Percentiles rank a stretch among this genome's conserved stretches.
These are phyloP conservation scores for Rattus rattus DNA, from an alignment of 2,113 vertebrate species.

Conservation along the genomic window DNA sequence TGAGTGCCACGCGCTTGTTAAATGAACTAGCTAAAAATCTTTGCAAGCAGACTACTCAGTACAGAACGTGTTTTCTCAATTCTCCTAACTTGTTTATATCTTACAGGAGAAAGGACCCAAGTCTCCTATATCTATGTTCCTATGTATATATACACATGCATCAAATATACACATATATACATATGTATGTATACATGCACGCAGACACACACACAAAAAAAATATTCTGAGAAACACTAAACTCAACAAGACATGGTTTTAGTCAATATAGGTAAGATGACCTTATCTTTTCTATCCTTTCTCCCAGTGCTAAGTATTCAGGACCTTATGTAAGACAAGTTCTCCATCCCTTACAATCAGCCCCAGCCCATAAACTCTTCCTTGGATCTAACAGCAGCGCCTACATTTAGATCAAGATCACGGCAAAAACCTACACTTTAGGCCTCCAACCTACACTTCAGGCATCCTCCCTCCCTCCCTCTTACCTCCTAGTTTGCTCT, in stretches of 20 bases:
- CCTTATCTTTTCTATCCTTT: not conserved
- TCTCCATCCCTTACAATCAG: not conserved
- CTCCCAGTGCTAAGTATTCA: not conserved
- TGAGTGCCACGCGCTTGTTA: not conserved
- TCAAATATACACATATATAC: not conserved
- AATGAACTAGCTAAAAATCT: not conserved
- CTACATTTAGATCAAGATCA: not conserved
- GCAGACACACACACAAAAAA: not conserved
- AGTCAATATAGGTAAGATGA: not conserved
- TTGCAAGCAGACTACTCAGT: not conserved
- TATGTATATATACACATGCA: too few relatives aligned
- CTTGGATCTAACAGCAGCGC: not conserved
- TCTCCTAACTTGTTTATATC: not conserved
- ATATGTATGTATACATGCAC: not conserved
- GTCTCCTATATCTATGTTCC: not conserved
- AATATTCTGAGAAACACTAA: slow-evolving; percentile 1
- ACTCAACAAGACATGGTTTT: not conserved
- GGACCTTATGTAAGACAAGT: not conserved
- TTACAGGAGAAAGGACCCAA: not conserved
- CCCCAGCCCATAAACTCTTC: not conserved
- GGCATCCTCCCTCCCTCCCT: not conserved
- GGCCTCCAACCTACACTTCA: not conserved
- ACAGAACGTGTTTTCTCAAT: not conserved
- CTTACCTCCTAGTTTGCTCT: not conserved
- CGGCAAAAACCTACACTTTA: not conserved